These are phyloP conservation scores for Acanthis flammea DNA, from an alignment of 2,797 vertebrate species.

Conservation along the genomic window DNA sequence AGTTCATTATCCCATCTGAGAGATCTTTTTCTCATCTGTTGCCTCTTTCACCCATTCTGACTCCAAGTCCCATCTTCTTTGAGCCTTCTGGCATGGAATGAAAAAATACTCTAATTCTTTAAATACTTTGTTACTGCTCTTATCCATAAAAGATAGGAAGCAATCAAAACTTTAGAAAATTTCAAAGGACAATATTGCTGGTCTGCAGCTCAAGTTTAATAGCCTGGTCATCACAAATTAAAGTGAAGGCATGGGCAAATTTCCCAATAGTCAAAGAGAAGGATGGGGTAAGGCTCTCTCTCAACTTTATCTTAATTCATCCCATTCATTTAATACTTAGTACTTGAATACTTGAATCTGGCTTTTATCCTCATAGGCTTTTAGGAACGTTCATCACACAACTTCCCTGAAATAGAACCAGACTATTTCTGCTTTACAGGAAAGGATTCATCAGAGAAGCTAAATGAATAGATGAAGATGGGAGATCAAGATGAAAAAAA, in stretches of 20 bases:
- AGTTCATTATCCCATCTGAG: background rate
- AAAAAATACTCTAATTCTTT: background rate
- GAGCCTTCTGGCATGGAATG: background rate
- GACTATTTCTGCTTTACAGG: slow-evolving; percentile 27
- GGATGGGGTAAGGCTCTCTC: background rate
- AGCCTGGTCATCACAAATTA: background rate
- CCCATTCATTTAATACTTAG: background rate
- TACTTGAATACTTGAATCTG: background rate
- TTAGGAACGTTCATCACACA: background rate
- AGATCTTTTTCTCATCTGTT: background rate
- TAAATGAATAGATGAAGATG: background rate
- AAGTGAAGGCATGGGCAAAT: background rate
- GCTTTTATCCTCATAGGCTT: slow-evolving; percentile 6
- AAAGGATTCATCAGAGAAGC: slow-evolving; percentile 14
- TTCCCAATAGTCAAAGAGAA: background rate
- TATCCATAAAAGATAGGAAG: background rate
- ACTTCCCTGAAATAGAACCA: slow-evolving; percentile 25
- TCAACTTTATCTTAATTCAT: background rate
- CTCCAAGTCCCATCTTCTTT: background rate
- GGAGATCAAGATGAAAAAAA: background rate
- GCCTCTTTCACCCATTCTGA: background rate
- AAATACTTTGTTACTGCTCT: background rate
- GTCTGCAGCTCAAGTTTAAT: background rate
- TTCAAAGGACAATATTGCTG: background rate
- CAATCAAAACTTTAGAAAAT: background rate